Base-by-base conservation (phyloP, 2,888 invertebrate genomes). In the Orchesellides sinensis region DNA sequence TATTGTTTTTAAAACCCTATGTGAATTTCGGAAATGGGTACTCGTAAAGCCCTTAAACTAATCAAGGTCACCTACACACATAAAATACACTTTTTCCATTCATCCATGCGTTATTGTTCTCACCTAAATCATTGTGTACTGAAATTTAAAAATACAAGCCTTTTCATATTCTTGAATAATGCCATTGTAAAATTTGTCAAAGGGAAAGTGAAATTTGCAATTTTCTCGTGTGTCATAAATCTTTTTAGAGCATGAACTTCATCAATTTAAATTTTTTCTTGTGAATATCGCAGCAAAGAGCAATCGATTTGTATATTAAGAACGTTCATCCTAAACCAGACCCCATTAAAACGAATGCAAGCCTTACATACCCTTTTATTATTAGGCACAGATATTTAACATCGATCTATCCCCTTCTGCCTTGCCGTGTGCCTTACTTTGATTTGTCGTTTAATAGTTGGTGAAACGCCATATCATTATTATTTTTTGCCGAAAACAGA, bases 381-480 rank as follows among this genome's bases (percentile, higher is more conserved):
- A 40, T 40, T 40, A 40, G 14, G n/a, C 40, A 10, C n/a, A 14
- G 40, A 40, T 40, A 40, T 40, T 40, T 10, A 40, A 40, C n/a
- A 40, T 40, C 40, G 40, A 40, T n/a, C n/a, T n/a, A n/a, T 40
- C 54, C 54, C 49, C 23, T 54, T 21, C 25, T 54, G 25, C 54
- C 25, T 54, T 54, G 25, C 54, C 25, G 19, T 54, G 21, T 23
- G 25, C 54, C 25, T 49, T 49, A 2, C 52, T 47, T 19, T 40
- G 40, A 8, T n/a, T 40, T n/a, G n/a, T 32, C 32, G 40, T 17
- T 21, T n/a, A n/a, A n/a, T n/a, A n/a, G n/a, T n/a, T 54, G 54
- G 70, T 49, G 47, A 45, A 73, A 63, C 73, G 47, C 40, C 49
- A 29, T n/a, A n/a, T 45, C 73, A 47, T 72, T 72, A 72, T 73